Evolutionary conservation across 2,797 vertebrate species (phyloP).

Genomic region (Falco biarmicus): DNA sequence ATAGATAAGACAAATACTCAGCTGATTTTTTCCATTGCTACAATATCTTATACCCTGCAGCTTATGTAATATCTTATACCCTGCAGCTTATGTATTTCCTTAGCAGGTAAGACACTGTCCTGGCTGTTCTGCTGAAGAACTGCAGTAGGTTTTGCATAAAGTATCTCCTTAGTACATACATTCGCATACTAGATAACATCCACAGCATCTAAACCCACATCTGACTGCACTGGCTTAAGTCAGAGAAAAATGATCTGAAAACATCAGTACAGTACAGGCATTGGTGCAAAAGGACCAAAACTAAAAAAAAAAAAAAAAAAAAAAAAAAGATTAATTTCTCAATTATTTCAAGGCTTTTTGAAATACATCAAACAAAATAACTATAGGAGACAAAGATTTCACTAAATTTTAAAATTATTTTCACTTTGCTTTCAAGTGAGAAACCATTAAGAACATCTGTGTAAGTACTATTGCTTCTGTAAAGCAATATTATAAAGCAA

Average conservation of each 20-base stretch:
- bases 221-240: neutral
- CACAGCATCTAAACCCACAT: neutral
- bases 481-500: neutral
- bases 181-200: neutral
- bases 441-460: neutral
- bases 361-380: neutral
- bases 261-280: neutral
- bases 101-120: neutral
- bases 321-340: neutral
- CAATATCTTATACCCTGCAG: neutral
- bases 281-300: neutral
- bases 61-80: fast-evolving
- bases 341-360: neutral
- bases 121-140: neutral
- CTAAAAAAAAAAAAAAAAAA: neutral
- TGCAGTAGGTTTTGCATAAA: neutral
- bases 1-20: neutral
- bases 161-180: neutral
- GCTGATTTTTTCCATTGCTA: neutral
- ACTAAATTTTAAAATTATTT: neutral
- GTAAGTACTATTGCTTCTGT: neutral
- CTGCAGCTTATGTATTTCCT: neutral
- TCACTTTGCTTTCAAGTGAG: neutral
- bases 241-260: neutral
- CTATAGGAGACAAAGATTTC: neutral